phyloP scores from a whole-genome alignment of 2,888 invertebrate species.

The Tiliacea aurago region DNA sequence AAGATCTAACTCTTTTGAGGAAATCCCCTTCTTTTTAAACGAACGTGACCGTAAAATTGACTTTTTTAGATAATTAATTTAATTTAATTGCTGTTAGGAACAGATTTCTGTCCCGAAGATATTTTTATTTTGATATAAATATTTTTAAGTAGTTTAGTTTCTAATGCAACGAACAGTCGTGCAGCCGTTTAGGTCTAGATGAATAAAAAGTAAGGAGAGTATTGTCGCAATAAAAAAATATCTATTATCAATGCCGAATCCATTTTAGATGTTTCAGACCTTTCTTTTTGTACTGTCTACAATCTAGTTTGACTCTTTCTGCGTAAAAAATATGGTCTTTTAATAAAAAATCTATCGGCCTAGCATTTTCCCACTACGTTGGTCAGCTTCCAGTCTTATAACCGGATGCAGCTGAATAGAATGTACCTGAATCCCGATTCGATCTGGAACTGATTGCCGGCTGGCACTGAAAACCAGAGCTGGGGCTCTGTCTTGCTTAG shows the following conservation, averaged over 20 bases:
- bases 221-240: neutral
- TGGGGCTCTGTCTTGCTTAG: too few species aligned
- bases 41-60: conserved; percentile 36
- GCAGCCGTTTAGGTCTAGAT: neutral
- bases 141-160: conserved; percentile 2
- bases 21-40: conserved; percentile 9
- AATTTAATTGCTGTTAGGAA: conserved; percentile 7
- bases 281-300: conserved; percentile 4
- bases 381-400: too few species aligned
- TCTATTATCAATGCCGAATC: neutral
- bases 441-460: too few species aligned
- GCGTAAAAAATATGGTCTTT: neutral
- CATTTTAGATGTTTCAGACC: neutral
- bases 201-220: conserved; percentile 7
- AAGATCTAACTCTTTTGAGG: neutral
- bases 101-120: neutral
- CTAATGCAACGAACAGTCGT: neutral
- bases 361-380: too few species aligned
- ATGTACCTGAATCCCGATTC: too few species aligned
- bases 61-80: conserved; percentile 15
- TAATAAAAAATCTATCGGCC: too few species aligned
- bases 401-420: too few species aligned
- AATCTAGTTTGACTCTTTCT: neutral
- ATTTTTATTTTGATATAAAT: conserved; percentile 6
- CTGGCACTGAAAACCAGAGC: too few species aligned